Conservation (phyloP, 2,797 vertebrate genomes). For the Sus cebifrons region DNA sequence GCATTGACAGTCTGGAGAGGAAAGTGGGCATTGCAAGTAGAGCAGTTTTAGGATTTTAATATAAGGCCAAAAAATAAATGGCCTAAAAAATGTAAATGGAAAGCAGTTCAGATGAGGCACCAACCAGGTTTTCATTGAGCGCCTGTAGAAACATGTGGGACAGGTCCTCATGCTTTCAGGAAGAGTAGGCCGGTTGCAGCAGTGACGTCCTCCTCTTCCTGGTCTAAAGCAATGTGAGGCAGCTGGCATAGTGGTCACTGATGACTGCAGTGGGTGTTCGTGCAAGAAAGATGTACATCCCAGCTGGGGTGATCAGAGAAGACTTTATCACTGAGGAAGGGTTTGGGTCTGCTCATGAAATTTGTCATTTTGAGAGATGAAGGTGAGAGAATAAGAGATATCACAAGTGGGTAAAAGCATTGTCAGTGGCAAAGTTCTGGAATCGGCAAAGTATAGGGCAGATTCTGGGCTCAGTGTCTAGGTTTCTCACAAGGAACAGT, state of each 20-base stretch:
- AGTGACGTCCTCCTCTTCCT: accelerated
- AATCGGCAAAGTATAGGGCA: neutral
- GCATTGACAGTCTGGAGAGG: neutral
- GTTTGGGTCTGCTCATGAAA: neutral
- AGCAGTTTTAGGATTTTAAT: constrained; percentile 10
- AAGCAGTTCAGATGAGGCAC: neutral
- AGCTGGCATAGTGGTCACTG: accelerated
- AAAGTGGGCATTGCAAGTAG: neutral
- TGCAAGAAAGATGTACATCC: neutral
- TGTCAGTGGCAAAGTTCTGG: neutral
- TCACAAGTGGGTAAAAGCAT: neutral
- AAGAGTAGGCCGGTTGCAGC: too few species aligned
- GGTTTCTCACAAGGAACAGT: neutral
- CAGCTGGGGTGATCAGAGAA: neutral
- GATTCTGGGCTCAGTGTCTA: neutral
- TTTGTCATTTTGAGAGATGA: neutral
- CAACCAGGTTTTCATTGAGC: neutral
- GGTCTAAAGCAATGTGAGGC: neutral
- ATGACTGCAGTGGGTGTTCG: neutral
- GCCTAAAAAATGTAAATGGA: neutral
- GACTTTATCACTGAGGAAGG: neutral
- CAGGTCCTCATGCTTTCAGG: neutral
- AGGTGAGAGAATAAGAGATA: neutral
- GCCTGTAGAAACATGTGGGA: neutral
- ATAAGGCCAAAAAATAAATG: neutral